phyloP scores from a whole-genome alignment of 2,797 vertebrate genomes.

The Channa striata region DNA sequence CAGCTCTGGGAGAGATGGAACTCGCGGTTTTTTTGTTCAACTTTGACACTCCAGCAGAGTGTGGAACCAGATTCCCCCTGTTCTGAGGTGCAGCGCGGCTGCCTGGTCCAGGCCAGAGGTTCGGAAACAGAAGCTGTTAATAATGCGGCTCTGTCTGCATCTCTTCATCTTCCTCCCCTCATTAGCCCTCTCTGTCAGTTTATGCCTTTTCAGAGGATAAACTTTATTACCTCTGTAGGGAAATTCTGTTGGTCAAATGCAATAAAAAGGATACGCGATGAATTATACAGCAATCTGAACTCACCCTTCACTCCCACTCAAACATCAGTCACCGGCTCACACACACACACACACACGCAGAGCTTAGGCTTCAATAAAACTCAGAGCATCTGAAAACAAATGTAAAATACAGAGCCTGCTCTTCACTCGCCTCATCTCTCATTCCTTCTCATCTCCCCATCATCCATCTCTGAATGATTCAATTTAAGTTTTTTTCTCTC shows the following conservation, averaged over 20 bases:
- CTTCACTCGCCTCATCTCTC: background rate
- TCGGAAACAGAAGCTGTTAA: constrained; percentile 50
- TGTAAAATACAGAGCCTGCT: constrained; percentile 21
- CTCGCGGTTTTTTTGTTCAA: constrained; percentile 28
- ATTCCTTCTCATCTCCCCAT: background rate
- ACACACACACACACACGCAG: background rate
- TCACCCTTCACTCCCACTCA: constrained; percentile 41
- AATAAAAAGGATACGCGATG: constrained; percentile 58
- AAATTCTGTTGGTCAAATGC: constrained; percentile 56
- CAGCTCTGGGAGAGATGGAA: constrained; percentile 28
- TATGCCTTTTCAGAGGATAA: constrained; percentile 57
- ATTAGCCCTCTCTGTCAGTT: constrained; percentile 56
- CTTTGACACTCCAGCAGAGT: constrained; percentile 28
- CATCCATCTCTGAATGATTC: constrained; percentile 3
- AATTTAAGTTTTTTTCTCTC: constrained; percentile 13
- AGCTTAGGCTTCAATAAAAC: constrained; percentile 36
- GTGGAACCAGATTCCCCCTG: constrained; percentile 1
- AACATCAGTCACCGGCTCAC: constrained; percentile 49
- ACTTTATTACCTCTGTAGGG: constrained; percentile 63
- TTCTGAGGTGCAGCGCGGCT: constrained; percentile 9
- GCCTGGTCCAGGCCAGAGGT: constrained; percentile 35
- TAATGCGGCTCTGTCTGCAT: constrained; percentile 36
- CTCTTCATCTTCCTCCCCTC: constrained; percentile 58
- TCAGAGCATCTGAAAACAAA: constrained; percentile 48
- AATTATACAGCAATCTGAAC: constrained; percentile 60